Conservation (phyloP, 2,113 vertebrate genomes). For the Pollimyrus isidori region DNA sequence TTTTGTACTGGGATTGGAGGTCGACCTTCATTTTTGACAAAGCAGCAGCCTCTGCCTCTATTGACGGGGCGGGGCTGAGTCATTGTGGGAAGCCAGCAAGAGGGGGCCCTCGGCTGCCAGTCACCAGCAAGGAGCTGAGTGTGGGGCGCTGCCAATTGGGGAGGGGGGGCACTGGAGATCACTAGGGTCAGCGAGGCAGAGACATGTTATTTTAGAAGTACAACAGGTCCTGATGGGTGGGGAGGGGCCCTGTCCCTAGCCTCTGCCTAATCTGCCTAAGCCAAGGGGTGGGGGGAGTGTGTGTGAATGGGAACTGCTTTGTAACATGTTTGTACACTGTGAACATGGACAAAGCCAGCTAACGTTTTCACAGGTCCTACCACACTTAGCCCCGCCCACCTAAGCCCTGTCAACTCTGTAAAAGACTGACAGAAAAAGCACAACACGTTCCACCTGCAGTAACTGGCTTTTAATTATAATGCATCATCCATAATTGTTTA, state of each 20-base stretch:
- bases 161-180: slow-evolving; percentile 64
- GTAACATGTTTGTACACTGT: neutral
- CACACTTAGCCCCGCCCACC: neutral
- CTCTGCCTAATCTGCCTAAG: neutral
- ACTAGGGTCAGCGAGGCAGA: slow-evolving; percentile 60
- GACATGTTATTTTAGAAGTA: slow-evolving; percentile 57
- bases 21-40: slow-evolving; percentile 64
- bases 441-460: neutral
- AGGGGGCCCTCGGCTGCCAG: slow-evolving; percentile 64
- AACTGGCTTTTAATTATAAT: neutral
- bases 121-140: slow-evolving; percentile 59
- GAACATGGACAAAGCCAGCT: neutral
- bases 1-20: slow-evolving; percentile 58
- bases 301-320: neutral
- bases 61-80: slow-evolving; percentile 69
- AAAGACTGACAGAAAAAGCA: neutral
- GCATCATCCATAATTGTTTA: neutral
- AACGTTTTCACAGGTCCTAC: neutral
- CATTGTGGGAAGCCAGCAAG: slow-evolving; percentile 69
- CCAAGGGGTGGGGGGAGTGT: neutral
- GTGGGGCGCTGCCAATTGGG: slow-evolving; percentile 75
- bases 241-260: neutral
- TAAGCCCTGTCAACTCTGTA: neutral
- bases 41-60: slow-evolving; percentile 70
- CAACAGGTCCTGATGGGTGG: slow-evolving; percentile 50